Conservation (phyloP, 2,797 vertebrate genomes). For the Xyrichtys novacula region DNA sequence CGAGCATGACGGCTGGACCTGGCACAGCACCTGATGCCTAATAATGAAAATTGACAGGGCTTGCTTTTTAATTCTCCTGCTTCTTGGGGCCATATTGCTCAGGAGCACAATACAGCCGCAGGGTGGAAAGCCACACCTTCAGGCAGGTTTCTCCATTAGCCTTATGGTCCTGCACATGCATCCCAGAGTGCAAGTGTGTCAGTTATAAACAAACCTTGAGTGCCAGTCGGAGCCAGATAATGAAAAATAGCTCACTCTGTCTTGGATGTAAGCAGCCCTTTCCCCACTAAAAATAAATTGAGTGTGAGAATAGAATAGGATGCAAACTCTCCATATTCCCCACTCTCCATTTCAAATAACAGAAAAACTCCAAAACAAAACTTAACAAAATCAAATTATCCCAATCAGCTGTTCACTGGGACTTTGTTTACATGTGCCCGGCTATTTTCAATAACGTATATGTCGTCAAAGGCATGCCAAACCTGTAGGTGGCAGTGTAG, state of each 20-base stretch:
- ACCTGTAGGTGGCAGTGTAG: no score
- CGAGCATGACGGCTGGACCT: conserved; percentile 66
- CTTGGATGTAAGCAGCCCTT: neutral
- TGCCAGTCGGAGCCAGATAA: conserved; percentile 22
- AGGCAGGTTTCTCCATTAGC: conserved; percentile 67
- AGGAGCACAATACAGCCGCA: conserved; percentile 58
- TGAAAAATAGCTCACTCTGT: neutral
- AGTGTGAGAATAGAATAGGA: conserved; percentile 4
- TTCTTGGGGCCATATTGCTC: conserved; percentile 60
- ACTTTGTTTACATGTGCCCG: no score
- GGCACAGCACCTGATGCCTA: conserved; percentile 75
- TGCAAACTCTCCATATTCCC: conserved; percentile 1
- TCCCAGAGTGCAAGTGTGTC: conserved; percentile 41
- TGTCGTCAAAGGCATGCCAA: no score
- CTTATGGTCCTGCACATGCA: conserved; percentile 12
- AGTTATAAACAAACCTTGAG: conserved; percentile 46
- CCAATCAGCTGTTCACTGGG: no score
- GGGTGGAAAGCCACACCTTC: conserved; percentile 63
- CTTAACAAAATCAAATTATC: no score
- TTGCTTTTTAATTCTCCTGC: conserved; percentile 75
- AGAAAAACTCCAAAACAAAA: no score
- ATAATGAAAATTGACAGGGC: conserved; percentile 80
- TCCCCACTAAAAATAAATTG: neutral
- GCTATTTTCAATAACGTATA: no score
- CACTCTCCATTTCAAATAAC: conserved; percentile 5